Evolutionary conservation across 1,140 invertebrate species (phyloP).

Genomic region (Octopus bimaculoides): DNA sequence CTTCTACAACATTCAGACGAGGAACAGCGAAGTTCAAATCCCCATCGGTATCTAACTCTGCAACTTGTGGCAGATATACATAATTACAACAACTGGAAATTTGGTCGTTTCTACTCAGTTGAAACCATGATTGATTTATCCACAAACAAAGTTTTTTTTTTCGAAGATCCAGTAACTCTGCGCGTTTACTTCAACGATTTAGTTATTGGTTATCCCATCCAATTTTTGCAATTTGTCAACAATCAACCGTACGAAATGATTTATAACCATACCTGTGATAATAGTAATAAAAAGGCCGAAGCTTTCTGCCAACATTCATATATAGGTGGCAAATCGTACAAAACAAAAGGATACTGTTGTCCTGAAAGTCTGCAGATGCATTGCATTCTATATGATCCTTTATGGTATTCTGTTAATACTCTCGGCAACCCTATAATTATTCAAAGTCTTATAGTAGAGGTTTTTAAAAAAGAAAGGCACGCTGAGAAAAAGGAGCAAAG

Average conservation of each 20-base stretch:
- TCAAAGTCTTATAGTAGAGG: not conserved
- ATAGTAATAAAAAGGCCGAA: not conserved
- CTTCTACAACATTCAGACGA: no score
- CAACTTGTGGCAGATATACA: not conserved
- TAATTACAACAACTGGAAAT: not conserved
- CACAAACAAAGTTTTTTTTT: not conserved
- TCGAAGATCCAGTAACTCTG: not conserved
- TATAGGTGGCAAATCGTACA: not conserved
- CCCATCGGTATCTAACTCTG: not conserved
- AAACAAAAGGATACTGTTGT: not conserved
- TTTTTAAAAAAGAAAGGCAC: no score
- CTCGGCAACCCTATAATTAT: not conserved
- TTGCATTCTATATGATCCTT: not conserved
- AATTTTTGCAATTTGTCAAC: not conserved
- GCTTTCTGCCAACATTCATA: not conserved
- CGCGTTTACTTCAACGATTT: not conserved
- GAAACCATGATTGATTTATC: not conserved
- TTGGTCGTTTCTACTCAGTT: not conserved
- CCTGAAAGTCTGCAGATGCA: not conserved
- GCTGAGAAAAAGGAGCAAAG: no score
- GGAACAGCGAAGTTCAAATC: no score
- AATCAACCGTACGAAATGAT: not conserved
- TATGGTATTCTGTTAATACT: not conserved
- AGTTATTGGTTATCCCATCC: not conserved
- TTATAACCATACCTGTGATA: not conserved